These are phyloP conservation scores for Montipora capricornis DNA, from an alignment of 64 coral and sea anemone species.

Conservation along the genomic window DNA sequence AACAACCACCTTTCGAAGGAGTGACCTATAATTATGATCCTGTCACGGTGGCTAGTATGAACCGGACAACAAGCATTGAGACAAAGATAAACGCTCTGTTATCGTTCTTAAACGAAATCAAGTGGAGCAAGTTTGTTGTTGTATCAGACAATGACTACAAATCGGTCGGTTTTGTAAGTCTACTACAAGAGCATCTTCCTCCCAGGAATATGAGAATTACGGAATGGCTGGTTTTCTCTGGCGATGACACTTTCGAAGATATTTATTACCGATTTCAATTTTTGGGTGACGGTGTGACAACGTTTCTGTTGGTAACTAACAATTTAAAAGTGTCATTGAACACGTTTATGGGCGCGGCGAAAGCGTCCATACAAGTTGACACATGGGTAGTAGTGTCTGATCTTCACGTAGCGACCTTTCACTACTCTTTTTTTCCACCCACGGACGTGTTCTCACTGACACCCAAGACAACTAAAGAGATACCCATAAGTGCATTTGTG, in stretches of 20 bases:
- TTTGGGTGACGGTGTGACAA: not conserved
- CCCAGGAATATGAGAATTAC: constrained; percentile 29
- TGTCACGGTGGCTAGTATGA: not conserved
- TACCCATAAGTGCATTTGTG: constrained; percentile 1
- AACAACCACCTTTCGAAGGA: not conserved
- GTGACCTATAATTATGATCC: not conserved
- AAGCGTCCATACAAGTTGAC: not conserved
- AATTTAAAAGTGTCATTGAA: constrained; percentile 5
- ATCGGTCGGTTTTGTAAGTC: not conserved
- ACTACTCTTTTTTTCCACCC: not conserved
- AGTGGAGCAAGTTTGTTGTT: constrained; percentile 58
- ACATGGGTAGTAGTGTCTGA: constrained; percentile 25
- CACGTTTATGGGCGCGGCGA: not conserved
- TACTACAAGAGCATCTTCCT: constrained; percentile 37
- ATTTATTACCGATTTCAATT: not conserved
- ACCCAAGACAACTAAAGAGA: not conserved
- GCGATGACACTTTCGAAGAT: not conserved
- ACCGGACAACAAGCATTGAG: not conserved
- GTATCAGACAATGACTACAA: constrained; percentile 46
- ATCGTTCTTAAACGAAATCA: constrained; percentile 11
- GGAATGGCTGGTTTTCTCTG: constrained; percentile 14
- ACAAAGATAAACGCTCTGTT: constrained; percentile 17
- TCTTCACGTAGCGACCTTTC: not conserved
- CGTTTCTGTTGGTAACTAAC: constrained; percentile 55
- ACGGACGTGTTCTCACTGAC: not conserved